Percentiles rank a stretch among this genome's conserved stretches.
phyloP scores from a whole-genome alignment of 2,888 invertebrate species.

The Chalcis sispes region DNA sequence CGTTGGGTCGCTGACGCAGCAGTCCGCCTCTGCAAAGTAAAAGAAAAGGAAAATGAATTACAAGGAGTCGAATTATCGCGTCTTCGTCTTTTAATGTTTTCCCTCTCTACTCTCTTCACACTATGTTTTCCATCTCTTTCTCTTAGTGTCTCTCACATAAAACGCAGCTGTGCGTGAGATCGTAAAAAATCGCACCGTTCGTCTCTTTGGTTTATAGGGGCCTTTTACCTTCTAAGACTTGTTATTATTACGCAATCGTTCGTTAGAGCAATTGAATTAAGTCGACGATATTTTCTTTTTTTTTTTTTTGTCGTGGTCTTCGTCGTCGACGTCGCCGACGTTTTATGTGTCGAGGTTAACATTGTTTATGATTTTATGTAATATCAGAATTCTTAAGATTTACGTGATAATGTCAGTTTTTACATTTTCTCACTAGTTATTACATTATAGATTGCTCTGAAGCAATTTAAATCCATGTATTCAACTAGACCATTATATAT shows the following conservation, averaged over 20 bases:
- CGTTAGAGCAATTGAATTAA: not conserved
- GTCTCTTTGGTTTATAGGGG: too few species aligned
- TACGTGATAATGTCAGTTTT: too few species aligned
- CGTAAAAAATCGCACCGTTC: slow-evolving; percentile 41
- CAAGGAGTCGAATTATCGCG: slow-evolving; percentile 43
- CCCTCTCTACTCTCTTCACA: slow-evolving; percentile 7
- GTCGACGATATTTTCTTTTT: not conserved
- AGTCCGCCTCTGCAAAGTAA: slow-evolving; percentile 73
- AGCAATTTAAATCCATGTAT: too few species aligned
- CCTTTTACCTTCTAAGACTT: too few species aligned
- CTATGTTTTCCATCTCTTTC: too few species aligned
- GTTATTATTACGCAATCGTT: slow-evolving; percentile 40
- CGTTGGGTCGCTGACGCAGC: slow-evolving; percentile 77
- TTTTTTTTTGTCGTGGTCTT: too few species aligned
- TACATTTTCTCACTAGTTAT: too few species aligned
- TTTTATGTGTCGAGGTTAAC: not conserved
- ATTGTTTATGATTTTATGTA: not conserved
- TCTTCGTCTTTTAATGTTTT: not conserved
- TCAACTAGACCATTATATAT: too few species aligned
- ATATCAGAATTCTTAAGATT: slow-evolving; percentile 4
- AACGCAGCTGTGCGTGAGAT: slow-evolving; percentile 52
- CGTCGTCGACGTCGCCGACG: too few species aligned
- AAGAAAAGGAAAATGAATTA: slow-evolving; percentile 41
- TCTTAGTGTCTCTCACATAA: too few species aligned
- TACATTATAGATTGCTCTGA: too few species aligned